A percentile compares a stretch with the other conserved stretches of the same genome.
Evolutionary conservation across 2,888 invertebrate genomes (phyloP).

Genomic region (Cerastoderma edule): DNA sequence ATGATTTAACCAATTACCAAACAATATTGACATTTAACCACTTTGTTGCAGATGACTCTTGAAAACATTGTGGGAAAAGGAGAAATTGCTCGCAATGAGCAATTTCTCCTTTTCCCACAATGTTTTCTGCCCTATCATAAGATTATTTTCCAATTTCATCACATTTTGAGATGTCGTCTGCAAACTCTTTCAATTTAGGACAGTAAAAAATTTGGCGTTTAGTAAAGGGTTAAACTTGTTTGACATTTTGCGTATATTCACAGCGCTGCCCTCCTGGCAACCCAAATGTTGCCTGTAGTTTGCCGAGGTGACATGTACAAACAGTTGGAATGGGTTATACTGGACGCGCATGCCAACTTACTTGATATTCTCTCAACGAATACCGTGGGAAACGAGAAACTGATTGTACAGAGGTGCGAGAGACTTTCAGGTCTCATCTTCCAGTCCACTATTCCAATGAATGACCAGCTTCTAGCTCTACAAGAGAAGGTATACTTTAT

Average conservation of each 20-base stretch:
- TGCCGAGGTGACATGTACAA: slow-evolving; percentile 80
- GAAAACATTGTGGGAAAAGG: slow-evolving; percentile 8
- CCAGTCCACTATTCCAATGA: slow-evolving; percentile 78
- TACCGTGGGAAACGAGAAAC: slow-evolving; percentile 67
- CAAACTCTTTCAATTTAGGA: too few species aligned
- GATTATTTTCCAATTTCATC: too few species aligned
- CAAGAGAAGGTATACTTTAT: slow-evolving; percentile 80
- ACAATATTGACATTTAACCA: too few species aligned
- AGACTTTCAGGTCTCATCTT: slow-evolving; percentile 79
- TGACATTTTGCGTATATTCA: too few species aligned
- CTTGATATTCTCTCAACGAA: slow-evolving; percentile 72
- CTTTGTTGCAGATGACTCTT: too few species aligned
- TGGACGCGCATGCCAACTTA: slow-evolving; percentile 80
- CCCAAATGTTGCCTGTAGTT: slow-evolving; percentile 75
- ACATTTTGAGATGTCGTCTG: too few species aligned
- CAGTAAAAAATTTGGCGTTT: background rate
- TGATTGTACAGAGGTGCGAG: slow-evolving; percentile 79
- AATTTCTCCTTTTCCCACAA: slow-evolving; percentile 2
- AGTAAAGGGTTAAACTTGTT: background rate
- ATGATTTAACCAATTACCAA: too few species aligned
- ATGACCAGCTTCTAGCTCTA: slow-evolving; percentile 75
- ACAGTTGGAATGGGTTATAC: slow-evolving; percentile 82
- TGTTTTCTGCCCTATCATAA: too few species aligned
- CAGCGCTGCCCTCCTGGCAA: slow-evolving; percentile 80
- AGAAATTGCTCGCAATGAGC: slow-evolving; percentile 10